Evolutionary conservation across 2,797 vertebrate genomes (phyloP).

Genomic region (Fundulus diaphanus): DNA sequence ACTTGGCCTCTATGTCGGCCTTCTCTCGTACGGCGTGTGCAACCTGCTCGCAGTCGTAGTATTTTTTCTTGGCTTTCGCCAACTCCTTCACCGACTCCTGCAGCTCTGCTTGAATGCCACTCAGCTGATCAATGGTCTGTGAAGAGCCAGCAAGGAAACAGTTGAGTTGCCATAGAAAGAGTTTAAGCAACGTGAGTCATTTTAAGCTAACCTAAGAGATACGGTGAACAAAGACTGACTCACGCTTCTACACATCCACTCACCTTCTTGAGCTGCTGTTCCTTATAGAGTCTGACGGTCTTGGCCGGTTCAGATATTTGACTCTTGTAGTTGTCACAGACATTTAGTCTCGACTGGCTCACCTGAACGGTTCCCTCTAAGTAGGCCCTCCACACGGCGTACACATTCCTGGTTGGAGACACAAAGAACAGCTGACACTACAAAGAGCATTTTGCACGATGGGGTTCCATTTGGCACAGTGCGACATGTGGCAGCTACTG

Average conservation of each 20-base stretch:
- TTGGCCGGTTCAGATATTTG: conserved; percentile 95
- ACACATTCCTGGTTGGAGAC: conserved; percentile 87
- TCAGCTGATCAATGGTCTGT: conserved; percentile 96
- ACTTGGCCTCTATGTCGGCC: conserved; percentile 98
- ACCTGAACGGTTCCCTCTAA: conserved; percentile 95
- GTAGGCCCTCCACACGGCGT: conserved; percentile 95
- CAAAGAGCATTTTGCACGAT: background rate
- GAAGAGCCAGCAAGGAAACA: conserved; percentile 27
- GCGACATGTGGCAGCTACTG: background rate
- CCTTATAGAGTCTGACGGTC: conserved; percentile 93
- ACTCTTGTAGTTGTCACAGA: conserved; percentile 96
- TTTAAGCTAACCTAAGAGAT: conserved; percentile 6
- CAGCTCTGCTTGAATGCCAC: conserved; percentile 94
- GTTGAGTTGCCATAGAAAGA: conserved; percentile 21
- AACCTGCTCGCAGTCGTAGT: conserved; percentile 98
- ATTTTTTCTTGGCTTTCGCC: conserved; percentile 98
- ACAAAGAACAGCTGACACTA: background rate
- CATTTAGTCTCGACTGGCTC: conserved; percentile 94
- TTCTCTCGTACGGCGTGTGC: conserved; percentile 96
- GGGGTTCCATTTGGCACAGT: background rate
- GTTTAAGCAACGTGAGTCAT: conserved; percentile 13
- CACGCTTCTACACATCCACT: background rate
- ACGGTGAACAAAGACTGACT: conserved; percentile 18
- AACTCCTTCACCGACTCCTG: conserved; percentile 98
- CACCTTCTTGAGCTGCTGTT: conserved; percentile 97